These are phyloP conservation scores for Syrrhaptes paradoxus DNA, from an alignment of 2,113 vertebrate species.

Conservation along the genomic window DNA sequence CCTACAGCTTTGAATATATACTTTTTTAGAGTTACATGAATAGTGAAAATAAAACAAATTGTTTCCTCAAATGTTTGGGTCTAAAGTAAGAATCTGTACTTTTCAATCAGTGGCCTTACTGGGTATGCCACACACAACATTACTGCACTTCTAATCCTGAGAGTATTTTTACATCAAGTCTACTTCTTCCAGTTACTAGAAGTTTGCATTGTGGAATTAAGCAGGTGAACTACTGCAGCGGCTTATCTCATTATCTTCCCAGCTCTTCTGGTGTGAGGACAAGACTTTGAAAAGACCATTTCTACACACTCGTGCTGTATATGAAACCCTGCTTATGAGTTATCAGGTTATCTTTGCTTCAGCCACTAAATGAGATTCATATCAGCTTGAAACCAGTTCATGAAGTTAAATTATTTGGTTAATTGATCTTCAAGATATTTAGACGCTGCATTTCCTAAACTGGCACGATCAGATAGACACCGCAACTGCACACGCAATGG, in stretches of 20 bases:
- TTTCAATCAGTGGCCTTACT: neutral
- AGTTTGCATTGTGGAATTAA: neutral
- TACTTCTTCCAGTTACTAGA: neutral
- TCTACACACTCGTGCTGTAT: neutral
- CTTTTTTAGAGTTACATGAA: neutral
- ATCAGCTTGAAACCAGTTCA: neutral
- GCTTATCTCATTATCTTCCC: neutral
- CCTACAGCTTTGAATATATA: neutral
- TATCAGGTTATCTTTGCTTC: neutral
- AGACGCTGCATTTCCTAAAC: neutral
- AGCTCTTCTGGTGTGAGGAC: neutral
- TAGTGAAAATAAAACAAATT: neutral
- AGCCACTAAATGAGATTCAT: neutral
- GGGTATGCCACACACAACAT: neutral
- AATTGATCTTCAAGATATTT: neutral
- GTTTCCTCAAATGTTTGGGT: neutral
- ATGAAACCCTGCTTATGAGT: rapidly evolving
- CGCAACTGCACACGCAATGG: neutral
- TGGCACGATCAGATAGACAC: neutral
- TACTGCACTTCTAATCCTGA: neutral
- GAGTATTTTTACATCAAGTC: neutral
- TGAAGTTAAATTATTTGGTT: neutral
- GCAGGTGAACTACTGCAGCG: neutral
- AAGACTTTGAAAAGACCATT: neutral
- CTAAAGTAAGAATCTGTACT: neutral